These are phyloP conservation scores for Panagrolaimus sp. DNA, from an alignment of 1,140 invertebrate genomes.

Conservation along the genomic window DNA sequence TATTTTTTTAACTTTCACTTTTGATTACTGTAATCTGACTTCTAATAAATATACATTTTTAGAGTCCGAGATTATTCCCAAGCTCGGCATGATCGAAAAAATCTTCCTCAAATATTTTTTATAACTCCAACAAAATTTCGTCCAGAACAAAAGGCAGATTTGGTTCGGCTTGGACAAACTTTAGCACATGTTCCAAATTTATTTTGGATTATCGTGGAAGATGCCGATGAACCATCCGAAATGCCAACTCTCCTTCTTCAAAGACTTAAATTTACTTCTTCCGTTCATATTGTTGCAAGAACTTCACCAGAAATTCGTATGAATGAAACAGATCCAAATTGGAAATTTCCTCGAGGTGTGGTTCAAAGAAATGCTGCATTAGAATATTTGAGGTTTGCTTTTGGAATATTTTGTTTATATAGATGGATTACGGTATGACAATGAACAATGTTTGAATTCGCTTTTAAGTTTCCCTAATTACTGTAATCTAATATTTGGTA, in stretches of 20 bases:
- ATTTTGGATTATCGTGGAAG: conserved; percentile 56
- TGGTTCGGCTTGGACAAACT: conserved; percentile 78
- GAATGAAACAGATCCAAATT: conserved; percentile 70
- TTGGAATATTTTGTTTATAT: neutral
- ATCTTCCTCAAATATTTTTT: conserved; percentile 61
- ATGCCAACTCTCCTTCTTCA: conserved; percentile 76
- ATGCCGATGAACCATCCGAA: conserved; percentile 52
- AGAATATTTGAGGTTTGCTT: conserved; percentile 75
- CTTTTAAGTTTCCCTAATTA: no score
- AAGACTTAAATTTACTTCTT: conserved; percentile 66
- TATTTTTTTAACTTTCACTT: conserved; percentile 21
- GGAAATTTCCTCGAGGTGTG: conserved; percentile 86
- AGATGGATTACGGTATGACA: neutral
- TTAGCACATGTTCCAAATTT: conserved; percentile 68
- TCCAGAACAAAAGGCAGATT: conserved; percentile 85
- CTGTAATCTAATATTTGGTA: no score
- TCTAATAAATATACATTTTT: conserved; percentile 2
- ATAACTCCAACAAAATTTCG: conserved; percentile 86
- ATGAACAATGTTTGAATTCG: no score
- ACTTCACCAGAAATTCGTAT: conserved; percentile 74
- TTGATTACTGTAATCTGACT: neutral
- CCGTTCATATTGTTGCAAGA: conserved; percentile 73
- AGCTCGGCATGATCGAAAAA: conserved; percentile 27
- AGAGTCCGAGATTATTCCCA: conserved; percentile 41
- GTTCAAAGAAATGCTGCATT: conserved; percentile 85